These are phyloP conservation scores for Mormyrops boulengeri DNA, from an alignment of 2,797 vertebrate genomes.

Conservation along the genomic window DNA sequence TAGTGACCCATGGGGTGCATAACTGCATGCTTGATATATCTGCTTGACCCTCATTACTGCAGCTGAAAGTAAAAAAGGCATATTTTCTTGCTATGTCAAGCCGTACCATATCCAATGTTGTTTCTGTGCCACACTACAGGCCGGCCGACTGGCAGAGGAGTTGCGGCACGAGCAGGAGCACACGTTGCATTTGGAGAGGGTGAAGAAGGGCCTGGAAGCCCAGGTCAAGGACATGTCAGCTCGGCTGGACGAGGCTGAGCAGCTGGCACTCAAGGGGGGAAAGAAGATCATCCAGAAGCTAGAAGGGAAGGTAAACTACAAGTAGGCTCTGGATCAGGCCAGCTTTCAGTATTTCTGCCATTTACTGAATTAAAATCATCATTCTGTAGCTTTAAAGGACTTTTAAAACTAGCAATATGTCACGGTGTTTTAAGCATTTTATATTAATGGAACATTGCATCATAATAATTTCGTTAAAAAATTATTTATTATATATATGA, in stretches of 20 bases:
- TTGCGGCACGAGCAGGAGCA: slow-evolving; percentile 72
- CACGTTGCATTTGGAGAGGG: slow-evolving; percentile 63
- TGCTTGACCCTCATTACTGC: neutral
- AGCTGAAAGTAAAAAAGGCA: neutral
- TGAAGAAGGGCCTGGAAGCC: slow-evolving; percentile 68
- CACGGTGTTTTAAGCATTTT: neutral
- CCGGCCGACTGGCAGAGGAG: slow-evolving; percentile 62
- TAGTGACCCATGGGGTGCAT: neutral
- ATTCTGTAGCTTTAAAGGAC: neutral
- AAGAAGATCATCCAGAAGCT: slow-evolving; percentile 76
- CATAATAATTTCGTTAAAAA: neutral
- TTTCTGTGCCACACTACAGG: slow-evolving; percentile 39
- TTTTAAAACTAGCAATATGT: neutral
- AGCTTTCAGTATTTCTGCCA: neutral
- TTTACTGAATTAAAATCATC: neutral
- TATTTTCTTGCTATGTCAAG: too few relatives aligned
- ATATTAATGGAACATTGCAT: neutral
- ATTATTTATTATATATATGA: neutral
- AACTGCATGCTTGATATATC: neutral
- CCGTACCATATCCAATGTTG: neutral
- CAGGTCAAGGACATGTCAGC: slow-evolving; percentile 66
- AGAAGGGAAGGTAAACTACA: slow-evolving; percentile 60
- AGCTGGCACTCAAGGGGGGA: slow-evolving; percentile 69
- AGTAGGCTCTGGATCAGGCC: neutral
- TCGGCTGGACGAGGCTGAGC: slow-evolving; percentile 69